These are phyloP conservation scores for Avahi laniger DNA, from an alignment of 2,797 vertebrate species.

Conservation along the genomic window DNA sequence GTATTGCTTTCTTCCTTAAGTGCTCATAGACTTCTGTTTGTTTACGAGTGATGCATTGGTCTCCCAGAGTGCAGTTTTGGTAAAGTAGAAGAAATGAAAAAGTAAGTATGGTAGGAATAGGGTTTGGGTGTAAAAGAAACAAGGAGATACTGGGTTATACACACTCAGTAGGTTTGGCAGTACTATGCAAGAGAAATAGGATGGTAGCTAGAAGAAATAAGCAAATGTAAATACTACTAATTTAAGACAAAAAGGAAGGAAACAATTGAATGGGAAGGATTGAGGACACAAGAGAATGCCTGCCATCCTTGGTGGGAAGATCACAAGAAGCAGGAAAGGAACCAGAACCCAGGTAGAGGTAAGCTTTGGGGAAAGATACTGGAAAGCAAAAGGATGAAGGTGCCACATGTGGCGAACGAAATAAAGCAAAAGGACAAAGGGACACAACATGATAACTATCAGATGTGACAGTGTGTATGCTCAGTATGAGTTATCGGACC, in stretches of 20 bases:
- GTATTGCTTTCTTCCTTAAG: neutral
- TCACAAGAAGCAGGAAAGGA: neutral
- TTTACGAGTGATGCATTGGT: neutral
- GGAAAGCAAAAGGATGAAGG: neutral
- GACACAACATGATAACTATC: no score
- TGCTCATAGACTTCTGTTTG: neutral
- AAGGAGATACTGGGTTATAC: neutral
- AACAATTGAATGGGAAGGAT: neutral
- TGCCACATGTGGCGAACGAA: neutral
- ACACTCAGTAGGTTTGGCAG: neutral
- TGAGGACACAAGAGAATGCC: neutral
- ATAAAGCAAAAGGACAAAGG: neutral
- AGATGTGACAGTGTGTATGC: neutral
- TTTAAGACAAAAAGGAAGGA: neutral
- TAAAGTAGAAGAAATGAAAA: neutral
- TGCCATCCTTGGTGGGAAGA: neutral
- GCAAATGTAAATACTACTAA: neutral
- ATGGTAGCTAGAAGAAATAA: neutral
- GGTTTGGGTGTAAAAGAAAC: neutral
- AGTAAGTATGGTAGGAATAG: neutral
- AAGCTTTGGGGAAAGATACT: neutral
- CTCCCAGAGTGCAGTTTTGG: neutral
- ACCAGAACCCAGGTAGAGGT: neutral
- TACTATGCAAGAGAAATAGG: neutral
- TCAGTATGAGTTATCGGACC: neutral